Evolutionary conservation across 1,140 invertebrate genomes (phyloP).

Genomic region (Gryllus bimaculatus): DNA sequence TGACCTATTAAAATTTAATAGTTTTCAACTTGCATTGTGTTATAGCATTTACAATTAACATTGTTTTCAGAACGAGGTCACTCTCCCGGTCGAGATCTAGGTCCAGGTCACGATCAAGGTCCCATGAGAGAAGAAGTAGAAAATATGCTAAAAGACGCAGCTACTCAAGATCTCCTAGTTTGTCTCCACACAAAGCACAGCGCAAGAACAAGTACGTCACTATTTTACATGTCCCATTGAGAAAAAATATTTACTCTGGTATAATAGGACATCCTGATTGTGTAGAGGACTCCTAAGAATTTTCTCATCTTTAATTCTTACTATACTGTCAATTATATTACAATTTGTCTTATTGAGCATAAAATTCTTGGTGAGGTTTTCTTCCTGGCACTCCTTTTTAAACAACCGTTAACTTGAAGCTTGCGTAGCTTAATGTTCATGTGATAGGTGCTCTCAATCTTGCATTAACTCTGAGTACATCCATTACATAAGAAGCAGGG

Average conservation of each 20-base stretch:
- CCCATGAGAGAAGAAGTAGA: slow-evolving; percentile 16
- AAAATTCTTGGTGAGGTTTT: too few relatives aligned
- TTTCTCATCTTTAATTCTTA: not conserved
- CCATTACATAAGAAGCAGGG: too few relatives aligned
- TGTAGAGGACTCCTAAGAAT: not conserved
- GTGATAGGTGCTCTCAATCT: too few relatives aligned
- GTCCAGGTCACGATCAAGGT: slow-evolving; percentile 16
- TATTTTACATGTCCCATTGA: not conserved
- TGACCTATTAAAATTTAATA: not conserved
- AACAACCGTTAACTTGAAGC: too few relatives aligned
- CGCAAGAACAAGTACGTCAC: slow-evolving; percentile 7
- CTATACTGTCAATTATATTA: not conserved
- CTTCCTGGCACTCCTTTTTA: too few relatives aligned
- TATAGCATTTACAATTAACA: not conserved
- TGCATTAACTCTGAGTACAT: too few relatives aligned
- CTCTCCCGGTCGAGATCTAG: slow-evolving; percentile 12
- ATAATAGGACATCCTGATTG: not conserved
- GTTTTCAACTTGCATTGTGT: not conserved
- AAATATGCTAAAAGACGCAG: slow-evolving; percentile 11
- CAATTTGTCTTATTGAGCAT: too few relatives aligned
- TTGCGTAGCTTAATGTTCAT: too few relatives aligned
- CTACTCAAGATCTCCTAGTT: slow-evolving; percentile 17
- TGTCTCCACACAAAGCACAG: slow-evolving; percentile 16
- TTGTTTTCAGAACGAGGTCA: slow-evolving; percentile 10
- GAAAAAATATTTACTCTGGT: not conserved